Percentiles rank a stretch among this genome's conserved stretches.
phyloP scores from a whole-genome alignment of 2,113 vertebrate species.

The Austrofundulus limnaeus region DNA sequence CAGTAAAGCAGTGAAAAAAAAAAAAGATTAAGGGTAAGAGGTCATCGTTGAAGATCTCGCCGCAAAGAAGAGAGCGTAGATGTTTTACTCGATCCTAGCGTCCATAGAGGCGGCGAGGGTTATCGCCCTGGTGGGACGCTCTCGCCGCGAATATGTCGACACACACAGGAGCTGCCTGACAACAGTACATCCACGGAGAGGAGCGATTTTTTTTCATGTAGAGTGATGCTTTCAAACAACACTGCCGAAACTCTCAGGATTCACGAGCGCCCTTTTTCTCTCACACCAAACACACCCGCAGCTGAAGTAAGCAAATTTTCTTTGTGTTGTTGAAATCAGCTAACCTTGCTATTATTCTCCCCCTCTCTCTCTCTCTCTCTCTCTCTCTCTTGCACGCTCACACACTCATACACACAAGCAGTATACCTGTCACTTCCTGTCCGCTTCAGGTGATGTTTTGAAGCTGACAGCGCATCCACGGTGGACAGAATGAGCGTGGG shows the following conservation, averaged over 20 bases:
- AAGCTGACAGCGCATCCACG: not conserved
- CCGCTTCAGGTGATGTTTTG: not conserved
- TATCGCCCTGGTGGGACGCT: conserved; percentile 36
- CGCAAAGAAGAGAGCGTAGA: conserved; percentile 15
- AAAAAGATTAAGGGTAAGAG: conserved; percentile 25
- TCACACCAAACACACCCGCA: conserved; percentile 25
- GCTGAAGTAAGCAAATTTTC: conserved; percentile 54
- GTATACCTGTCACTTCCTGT: conserved; percentile 30
- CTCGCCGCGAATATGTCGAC: conserved; percentile 1
- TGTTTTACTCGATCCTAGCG: conserved; percentile 13
- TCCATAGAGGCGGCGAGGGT: conserved; percentile 37
- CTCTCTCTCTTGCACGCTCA: not conserved
- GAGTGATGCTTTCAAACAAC: conserved; percentile 26
- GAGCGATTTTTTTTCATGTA: conserved; percentile 19
- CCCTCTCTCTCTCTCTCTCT: not conserved
- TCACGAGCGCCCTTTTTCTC: not conserved
- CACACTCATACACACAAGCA: not conserved
- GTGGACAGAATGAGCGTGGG: conserved; percentile 23
- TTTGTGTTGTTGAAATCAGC: conserved; percentile 32
- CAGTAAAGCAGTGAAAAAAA: conserved; percentile 7
- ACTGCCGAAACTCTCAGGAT: conserved; percentile 2
- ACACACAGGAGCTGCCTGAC: conserved; percentile 23
- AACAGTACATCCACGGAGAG: conserved; percentile 5
- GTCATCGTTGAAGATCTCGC: not conserved
- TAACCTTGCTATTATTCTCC: not conserved